Evolutionary conservation across 2,888 invertebrate species (phyloP).

Genomic region (Clusia tigrina): DNA sequence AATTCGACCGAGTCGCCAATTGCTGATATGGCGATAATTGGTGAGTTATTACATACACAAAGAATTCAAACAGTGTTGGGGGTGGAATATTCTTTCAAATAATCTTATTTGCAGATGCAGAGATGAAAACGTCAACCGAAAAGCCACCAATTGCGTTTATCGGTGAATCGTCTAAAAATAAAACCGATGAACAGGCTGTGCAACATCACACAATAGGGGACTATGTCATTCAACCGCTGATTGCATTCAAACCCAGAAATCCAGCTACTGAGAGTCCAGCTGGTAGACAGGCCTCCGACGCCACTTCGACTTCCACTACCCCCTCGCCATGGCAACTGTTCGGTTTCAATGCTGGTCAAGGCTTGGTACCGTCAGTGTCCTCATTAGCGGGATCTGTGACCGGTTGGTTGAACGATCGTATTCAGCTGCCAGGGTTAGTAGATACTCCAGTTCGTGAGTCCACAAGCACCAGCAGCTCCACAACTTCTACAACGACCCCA

Average conservation of each 20-base stretch:
- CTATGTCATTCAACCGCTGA: slow-evolving; percentile 55
- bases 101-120: slow-evolving; percentile 19
- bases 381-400: slow-evolving; percentile 55
- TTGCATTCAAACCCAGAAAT: slow-evolving; percentile 53
- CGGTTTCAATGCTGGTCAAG: slow-evolving; percentile 54
- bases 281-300: slow-evolving; percentile 32
- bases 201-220: slow-evolving; percentile 56
- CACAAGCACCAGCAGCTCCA: slow-evolving; percentile 29
- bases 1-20: slow-evolving; percentile 53
- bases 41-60: no score
- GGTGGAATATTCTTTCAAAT: no score
- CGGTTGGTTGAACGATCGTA: slow-evolving; percentile 57
- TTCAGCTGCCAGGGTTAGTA: slow-evolving; percentile 46
- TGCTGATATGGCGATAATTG: slow-evolving; percentile 51
- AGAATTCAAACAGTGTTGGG: no score
- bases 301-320: slow-evolving; percentile 20
- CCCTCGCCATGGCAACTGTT: slow-evolving; percentile 45
- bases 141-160: slow-evolving; percentile 33
- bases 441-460: slow-evolving; percentile 50
- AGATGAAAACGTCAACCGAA: slow-evolving; percentile 42
- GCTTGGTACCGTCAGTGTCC: slow-evolving; percentile 44
- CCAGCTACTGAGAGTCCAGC: slow-evolving; percentile 33
- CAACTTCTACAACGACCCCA: slow-evolving; percentile 41
- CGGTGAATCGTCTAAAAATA: not conserved
- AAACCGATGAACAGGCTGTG: slow-evolving; percentile 22